Percentiles rank a stretch among this genome's conserved stretches.
phyloP scores from a whole-genome alignment of 2,888 invertebrate species.

The Polydrusus pterygomalis region DNA sequence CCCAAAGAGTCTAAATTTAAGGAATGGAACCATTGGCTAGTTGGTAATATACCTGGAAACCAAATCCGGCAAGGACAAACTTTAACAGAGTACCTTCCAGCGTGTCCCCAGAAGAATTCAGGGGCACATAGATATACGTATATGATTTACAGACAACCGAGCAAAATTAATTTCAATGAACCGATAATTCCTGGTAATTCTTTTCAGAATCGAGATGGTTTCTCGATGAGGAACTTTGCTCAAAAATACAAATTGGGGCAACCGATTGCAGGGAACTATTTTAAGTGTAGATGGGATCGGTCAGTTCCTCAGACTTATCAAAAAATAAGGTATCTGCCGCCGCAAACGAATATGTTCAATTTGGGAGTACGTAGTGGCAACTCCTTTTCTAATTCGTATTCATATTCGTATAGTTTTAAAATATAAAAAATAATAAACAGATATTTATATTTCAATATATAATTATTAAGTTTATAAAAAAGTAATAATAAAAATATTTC shows the following conservation, averaged over 20 bases:
- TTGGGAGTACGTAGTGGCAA: constrained; percentile 1
- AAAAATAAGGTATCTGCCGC: constrained; percentile 38
- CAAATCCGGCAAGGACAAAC: constrained; percentile 76
- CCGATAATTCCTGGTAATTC: constrained; percentile 63
- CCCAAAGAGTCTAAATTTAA: constrained; percentile 80
- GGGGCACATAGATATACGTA: constrained; percentile 84
- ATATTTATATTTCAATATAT: neutral
- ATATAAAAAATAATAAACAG: constrained; percentile 35
- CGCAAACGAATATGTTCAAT: constrained; percentile 14
- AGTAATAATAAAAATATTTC: too few species aligned
- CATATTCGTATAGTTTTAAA: constrained; percentile 52
- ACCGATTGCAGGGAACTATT: constrained; percentile 91
- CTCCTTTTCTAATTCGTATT: constrained; percentile 46
- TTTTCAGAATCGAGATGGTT: constrained; percentile 75
- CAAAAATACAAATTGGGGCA: constrained; percentile 85
- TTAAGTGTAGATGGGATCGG: constrained; percentile 89
- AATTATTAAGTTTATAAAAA: neutral
- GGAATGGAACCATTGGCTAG: constrained; percentile 88
- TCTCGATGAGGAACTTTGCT: constrained; percentile 83
- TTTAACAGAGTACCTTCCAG: constrained; percentile 79
- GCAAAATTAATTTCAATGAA: constrained; percentile 63
- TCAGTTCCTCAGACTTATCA: constrained; percentile 80
- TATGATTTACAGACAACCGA: constrained; percentile 72
- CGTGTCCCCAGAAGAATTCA: constrained; percentile 83
- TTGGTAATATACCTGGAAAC: constrained; percentile 82